phyloP scores from a whole-genome alignment of 2,888 invertebrate genomes.

The Gymnoscelis rufifasciata region DNA sequence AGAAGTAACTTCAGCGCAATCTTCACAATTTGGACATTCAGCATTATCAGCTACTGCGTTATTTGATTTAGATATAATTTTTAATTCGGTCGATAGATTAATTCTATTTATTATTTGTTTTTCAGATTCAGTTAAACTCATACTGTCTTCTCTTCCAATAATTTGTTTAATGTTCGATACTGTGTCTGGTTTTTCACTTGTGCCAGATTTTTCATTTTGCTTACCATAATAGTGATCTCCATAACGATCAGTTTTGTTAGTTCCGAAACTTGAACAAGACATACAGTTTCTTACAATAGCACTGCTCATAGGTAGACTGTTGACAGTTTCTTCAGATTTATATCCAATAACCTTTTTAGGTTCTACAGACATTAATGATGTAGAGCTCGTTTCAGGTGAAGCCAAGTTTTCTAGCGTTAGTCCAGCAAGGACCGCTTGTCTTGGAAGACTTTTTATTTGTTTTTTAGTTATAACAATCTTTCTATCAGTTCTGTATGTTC shows the following conservation, averaged over 20 bases:
- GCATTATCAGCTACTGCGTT: constrained; percentile 1
- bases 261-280: constrained; percentile 5
- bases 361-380: neutral
- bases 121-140: constrained; percentile 14
- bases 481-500: constrained; percentile 38
- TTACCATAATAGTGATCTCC: neutral
- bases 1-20: neutral
- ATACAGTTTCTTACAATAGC: constrained; percentile 4
- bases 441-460: constrained; percentile 22
- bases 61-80: constrained; percentile 5
- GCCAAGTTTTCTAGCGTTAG: too few relatives aligned
- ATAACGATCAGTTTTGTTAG: neutral
- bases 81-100: neutral
- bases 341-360: neutral
- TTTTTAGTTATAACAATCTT: constrained; percentile 38
- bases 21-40: neutral
- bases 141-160: neutral
- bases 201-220: neutral
- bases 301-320: neutral
- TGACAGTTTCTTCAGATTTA: constrained; percentile 2
- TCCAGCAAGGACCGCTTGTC: too few relatives aligned
- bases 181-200: neutral
- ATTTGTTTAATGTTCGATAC: neutral
- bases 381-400: too few relatives aligned
- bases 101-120: constrained; percentile 4